Conservation (phyloP, 1,140 invertebrate species). For the Hyles euphorbiae region DNA sequence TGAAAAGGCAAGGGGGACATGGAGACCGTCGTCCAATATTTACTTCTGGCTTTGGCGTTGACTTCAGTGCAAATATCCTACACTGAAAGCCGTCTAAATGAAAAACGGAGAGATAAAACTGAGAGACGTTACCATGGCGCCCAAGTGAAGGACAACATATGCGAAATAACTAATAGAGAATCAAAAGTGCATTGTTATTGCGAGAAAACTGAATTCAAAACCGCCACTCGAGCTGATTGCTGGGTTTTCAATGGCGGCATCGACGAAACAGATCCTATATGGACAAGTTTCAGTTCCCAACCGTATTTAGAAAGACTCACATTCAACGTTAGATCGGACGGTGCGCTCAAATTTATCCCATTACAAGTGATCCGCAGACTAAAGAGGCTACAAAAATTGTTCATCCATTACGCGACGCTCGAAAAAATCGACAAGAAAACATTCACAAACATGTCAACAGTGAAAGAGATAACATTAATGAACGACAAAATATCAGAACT, state of each 20-base stretch:
- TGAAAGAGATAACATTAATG: constrained; percentile 81
- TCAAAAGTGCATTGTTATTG: constrained; percentile 73
- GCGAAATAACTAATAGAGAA: constrained; percentile 66
- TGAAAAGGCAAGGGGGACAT: constrained; percentile 46
- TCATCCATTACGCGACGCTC: constrained; percentile 83
- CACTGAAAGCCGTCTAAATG: constrained; percentile 68
- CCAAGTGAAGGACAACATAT: constrained; percentile 65
- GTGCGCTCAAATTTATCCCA: constrained; percentile 82
- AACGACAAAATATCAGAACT: constrained; percentile 82
- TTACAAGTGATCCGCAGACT: constrained; percentile 80
- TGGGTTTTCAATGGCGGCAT: constrained; percentile 81
- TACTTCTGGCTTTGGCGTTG: constrained; percentile 64
- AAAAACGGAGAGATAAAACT: constrained; percentile 69
- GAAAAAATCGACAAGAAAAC: constrained; percentile 80
- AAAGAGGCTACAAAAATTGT: constrained; percentile 79
- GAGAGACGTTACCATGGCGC: constrained; percentile 54
- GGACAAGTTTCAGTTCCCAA: constrained; percentile 83
- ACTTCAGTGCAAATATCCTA: constrained; percentile 70
- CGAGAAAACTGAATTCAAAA: constrained; percentile 58
- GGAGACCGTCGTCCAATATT: constrained; percentile 67
- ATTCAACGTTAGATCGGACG: constrained; percentile 81
- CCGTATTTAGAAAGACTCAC: constrained; percentile 79
- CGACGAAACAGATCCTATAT: constrained; percentile 79
- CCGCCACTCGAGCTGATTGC: constrained; percentile 73
- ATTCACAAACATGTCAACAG: constrained; percentile 81